Evolutionary conservation across 2,113 vertebrate genomes (phyloP), one percentile per base, ranked within the genome.

Genomic region (Mola mola): DNA sequence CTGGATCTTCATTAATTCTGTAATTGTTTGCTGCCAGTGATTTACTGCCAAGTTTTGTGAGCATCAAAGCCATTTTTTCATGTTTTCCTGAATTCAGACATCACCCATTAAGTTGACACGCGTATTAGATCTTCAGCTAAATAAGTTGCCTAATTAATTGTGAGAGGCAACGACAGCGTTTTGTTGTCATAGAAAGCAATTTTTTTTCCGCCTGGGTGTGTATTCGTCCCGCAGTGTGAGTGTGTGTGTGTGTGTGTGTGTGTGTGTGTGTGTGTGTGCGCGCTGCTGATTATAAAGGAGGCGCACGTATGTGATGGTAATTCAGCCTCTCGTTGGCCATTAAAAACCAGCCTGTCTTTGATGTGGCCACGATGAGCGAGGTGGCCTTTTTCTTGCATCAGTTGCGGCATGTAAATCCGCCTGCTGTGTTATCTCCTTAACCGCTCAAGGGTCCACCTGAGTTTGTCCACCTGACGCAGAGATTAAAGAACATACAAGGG

Each of bases 1-100:
- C 70, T 58, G 11, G 66, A 85, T 89, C 78, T 93, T 88, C 69
- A 91, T 92, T 91, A 92, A 93, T 90, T 91, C 91, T 76, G 76
- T 77, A 67, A 90, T 91, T 92, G 79, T 76, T 82, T 52, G 72
- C 67, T 82, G 65, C 70, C 69, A 78, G 79, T 85, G 85, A 89
- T 71, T 87, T 91, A 69, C 84, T 92, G 83, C 84, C 87, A 89
- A 88, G 89, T 87, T 93, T 83, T 67, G 66, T 78, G 81, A 85
- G 92, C 86, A 93, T 91, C 91, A 95, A 94, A 94, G 91, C 83
- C 3, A 28, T 20, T 60, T 65, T 79, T 41, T 65, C 64, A 47
- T 33, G 15, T 17, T 40, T 40, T 61, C 50, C 66, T 72, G 74
- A 33, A 79, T n/a, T n/a, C n/a, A 80, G 68, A 90, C 88, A 89